phyloP scores from a whole-genome alignment of 2,113 vertebrate genomes.

The Psammodynastes pulverulentus region DNA sequence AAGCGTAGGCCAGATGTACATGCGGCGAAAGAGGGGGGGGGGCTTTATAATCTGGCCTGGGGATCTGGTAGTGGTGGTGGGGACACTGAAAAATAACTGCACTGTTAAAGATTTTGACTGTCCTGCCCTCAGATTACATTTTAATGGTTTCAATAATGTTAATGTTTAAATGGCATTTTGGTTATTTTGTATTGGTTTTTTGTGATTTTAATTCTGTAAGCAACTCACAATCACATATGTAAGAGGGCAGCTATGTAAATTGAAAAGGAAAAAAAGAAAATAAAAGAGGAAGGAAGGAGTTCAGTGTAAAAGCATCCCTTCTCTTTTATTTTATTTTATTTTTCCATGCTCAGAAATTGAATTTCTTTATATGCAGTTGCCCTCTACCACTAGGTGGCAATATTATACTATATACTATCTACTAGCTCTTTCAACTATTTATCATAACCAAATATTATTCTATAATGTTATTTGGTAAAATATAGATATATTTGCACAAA shows the following conservation, averaged over 20 bases:
- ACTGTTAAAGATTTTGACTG: background rate
- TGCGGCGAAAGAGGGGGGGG: no score
- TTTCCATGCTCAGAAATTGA: background rate
- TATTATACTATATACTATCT: conserved; percentile 40
- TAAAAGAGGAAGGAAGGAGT: background rate
- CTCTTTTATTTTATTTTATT: background rate
- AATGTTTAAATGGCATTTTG: background rate
- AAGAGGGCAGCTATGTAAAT: background rate
- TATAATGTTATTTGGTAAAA: background rate
- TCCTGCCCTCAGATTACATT: background rate
- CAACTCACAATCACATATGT: background rate
- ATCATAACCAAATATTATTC: background rate
- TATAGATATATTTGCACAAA: background rate
- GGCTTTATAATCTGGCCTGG: background rate
- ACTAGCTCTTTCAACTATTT: background rate
- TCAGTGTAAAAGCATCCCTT: background rate
- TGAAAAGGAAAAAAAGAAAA: background rate
- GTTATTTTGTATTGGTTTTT: background rate
- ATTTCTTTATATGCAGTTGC: background rate
- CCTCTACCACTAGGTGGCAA: conserved; percentile 68
- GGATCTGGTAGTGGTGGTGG: background rate
- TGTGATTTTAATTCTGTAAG: background rate
- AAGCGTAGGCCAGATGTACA: no score
- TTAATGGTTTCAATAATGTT: background rate
- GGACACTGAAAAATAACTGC: background rate